These are phyloP conservation scores for Drosophila aff. DNA, from an alignment of 1,140 invertebrate species.

Conservation along the genomic window DNA sequence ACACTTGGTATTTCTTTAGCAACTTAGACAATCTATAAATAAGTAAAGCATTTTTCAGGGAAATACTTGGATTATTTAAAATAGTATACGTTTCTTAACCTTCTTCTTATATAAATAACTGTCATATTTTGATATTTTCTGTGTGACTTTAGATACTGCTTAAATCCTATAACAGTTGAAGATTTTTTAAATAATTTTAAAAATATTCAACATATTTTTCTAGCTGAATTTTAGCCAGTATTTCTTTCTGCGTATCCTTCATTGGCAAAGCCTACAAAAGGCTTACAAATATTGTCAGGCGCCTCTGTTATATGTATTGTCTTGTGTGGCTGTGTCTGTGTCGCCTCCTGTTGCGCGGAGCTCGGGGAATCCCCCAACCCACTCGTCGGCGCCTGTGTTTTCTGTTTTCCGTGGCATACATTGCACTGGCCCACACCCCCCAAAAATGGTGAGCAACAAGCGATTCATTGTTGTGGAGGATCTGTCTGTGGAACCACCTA, in stretches of 20 bases:
- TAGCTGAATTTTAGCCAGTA: neutral
- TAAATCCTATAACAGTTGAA: neutral
- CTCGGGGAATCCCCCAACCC: neutral
- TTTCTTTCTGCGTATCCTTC: neutral
- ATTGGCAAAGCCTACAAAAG: constrained; percentile 41
- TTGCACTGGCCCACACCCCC: constrained; percentile 9
- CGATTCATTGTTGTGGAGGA: constrained; percentile 43
- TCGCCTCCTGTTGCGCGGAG: constrained; percentile 66
- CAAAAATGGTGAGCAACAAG: constrained; percentile 64
- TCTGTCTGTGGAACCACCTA: constrained; percentile 3
- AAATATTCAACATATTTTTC: neutral
- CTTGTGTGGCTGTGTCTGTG: constrained; percentile 32
- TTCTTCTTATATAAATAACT: neutral
- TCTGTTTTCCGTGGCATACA: constrained; percentile 26
- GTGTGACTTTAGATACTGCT: neutral
- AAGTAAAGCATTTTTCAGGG: too few species aligned
- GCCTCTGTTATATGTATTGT: constrained; percentile 47
- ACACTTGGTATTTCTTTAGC: too few species aligned
- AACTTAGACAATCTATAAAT: too few species aligned
- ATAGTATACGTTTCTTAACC: too few species aligned
- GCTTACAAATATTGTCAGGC: constrained; percentile 48
- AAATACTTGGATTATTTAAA: too few species aligned
- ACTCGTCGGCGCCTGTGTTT: neutral
- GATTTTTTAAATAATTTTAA: neutral
- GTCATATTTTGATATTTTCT: neutral